Base-by-base conservation (phyloP, 2,797 vertebrate species). In the Hypotaenidia okinawae region DNA sequence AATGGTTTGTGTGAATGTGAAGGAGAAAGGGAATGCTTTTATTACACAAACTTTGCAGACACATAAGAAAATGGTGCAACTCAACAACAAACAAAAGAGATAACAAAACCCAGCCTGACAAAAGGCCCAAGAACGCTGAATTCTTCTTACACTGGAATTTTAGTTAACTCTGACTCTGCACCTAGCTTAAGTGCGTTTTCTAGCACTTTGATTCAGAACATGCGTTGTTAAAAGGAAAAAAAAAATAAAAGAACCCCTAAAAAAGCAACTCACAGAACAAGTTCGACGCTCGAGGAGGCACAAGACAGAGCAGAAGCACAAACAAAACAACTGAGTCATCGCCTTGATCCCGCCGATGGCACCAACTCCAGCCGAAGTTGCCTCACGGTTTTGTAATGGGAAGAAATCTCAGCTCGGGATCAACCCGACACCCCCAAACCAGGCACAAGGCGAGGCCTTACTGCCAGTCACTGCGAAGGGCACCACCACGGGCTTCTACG, bases 401-500 rank as follows among this genome's bases (percentile, higher is more conserved):
- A n/a, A 62, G 23, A 70, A 76, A 9, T 1, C 11, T 17, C 70
- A n/a, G 10, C 43, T 24, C 23, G 5, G 54, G 51, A 22, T 33
- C 19, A 6, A n/a, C 21, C 2, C 10, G 33, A 13, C 13, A 32
- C 3, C 51, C 16, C 22, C 41, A 21, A 2, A n/a, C 24, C 51
- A 28, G 55, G 22, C 41, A 28, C 45, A 10, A 23, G 43, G 47
- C 47, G 47, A 47, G 22, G 47, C 47, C 47, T 23, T 21, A 8
- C 47, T 45, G 43, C 43, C 43, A 45, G 43, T 45, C 47, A 12
- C 47, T 23, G 21, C 16, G n/a, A 70, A 4, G 30, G 10, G 11
- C 19, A 16, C 2, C 22, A 52, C 81, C 81, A 5, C 0, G 10
- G 43, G 35, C 3, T 21, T 47, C 16, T 45, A 1, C 0, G 4